Base-by-base conservation (phyloP, 2,888 invertebrate species). In the Thelaira solivaga region DNA sequence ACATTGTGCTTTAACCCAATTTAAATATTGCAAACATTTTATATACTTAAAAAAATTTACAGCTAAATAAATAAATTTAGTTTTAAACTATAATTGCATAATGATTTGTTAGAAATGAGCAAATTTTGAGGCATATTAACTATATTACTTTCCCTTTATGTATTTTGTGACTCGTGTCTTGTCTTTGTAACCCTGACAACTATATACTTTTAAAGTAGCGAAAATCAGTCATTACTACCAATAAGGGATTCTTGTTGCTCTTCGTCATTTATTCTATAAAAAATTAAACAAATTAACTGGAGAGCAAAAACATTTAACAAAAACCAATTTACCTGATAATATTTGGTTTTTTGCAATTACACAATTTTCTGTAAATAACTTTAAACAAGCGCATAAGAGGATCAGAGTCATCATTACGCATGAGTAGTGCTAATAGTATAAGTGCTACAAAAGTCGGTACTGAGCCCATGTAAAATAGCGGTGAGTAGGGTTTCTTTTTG, bases 321-420 rank as follows among this genome's bases (percentile, higher is more conserved):
- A 24, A 39, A 26, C 7, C 39, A 13, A 43, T 41, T 82, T 74
- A 89, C 89, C 89, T 84, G 24, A 89, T 86, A 81, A 89, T 84
- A 82, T 81, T 88, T 45, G 87, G 82, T 74, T 85, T 86, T 16
- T 83, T 85, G 80, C 89, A 89, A 47, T 85, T 82, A 68, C 87
- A 88, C 31, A 87, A 11, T 82, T 88, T 88, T 71, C 87, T 85
- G 83, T 89, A 88, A 31, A 88, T 81, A 45, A 86, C 82, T 83
- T 87, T 89, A n/a, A 88, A 84, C 8, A 89, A 84, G 65, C 86
- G 85, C 87, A 92, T 90, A 16, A 95, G 91, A 36, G 96, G 96
- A 90, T 96, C 96, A 91, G 94, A 94, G 86, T 94, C 94, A 85
- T 96, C 95, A 85, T 93, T 94, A 87, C 95, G 93, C 51, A 94